A percentile compares a stretch with the other conserved stretches of the same genome.
These are phyloP conservation scores for Creontiades dilutus DNA, from an alignment of 2,888 invertebrate species.

Conservation along the genomic window DNA sequence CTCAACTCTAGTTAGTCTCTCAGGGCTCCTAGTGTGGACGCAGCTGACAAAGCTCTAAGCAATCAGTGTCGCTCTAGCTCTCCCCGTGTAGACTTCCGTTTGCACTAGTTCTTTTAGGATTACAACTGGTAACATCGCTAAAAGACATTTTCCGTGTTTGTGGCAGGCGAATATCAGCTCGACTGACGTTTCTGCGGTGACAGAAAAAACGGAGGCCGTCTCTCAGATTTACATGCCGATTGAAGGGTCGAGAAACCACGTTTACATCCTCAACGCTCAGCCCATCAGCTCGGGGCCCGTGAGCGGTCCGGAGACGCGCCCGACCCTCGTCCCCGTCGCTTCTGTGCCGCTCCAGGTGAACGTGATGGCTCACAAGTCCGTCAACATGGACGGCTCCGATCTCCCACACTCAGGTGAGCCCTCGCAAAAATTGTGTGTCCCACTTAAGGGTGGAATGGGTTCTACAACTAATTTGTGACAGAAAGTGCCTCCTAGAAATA, in stretches of 20 bases:
- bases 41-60: too few relatives aligned
- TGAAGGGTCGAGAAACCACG: slow-evolving; percentile 44
- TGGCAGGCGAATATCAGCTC: neutral
- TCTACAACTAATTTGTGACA: too few relatives aligned
- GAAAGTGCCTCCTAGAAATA: too few relatives aligned
- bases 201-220: slow-evolving; percentile 9
- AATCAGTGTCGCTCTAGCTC: too few relatives aligned
- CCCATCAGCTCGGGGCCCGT: neutral
- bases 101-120: too few relatives aligned
- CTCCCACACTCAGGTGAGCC: slow-evolving; percentile 81
- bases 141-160: too few relatives aligned
- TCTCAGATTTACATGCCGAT: slow-evolving; percentile 51
- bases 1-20: too few relatives aligned
- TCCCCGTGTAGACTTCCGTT: too few relatives aligned
- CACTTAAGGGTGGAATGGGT: too few relatives aligned
- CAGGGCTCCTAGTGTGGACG: too few relatives aligned
- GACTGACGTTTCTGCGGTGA: neutral
- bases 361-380: slow-evolving; percentile 77
- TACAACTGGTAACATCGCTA: too few relatives aligned
- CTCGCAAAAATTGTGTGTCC: neutral
- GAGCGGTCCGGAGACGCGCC: neutral
- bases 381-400: slow-evolving; percentile 81
- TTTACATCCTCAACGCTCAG: slow-evolving; percentile 50
- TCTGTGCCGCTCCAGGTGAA: slow-evolving; percentile 74
- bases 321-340: slow-evolving; percentile 60